phyloP scores from a whole-genome alignment of 2,797 vertebrate genomes.

The Crenichthys baileyi region DNA sequence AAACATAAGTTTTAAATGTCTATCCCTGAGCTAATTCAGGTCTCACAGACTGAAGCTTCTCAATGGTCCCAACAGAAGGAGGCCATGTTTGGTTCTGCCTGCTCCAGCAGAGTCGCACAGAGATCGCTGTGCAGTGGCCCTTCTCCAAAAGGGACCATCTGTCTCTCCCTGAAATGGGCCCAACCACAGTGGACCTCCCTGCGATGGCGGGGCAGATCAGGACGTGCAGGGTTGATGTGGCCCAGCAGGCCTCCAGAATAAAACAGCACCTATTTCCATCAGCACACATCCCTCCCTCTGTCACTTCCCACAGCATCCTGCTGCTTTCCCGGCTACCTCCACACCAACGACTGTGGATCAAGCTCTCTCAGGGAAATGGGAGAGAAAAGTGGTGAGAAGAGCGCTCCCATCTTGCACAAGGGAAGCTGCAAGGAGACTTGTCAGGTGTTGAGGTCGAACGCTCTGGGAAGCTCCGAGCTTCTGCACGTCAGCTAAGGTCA shows the following conservation, averaged over 20 bases:
- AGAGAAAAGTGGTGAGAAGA: conserved; percentile 42
- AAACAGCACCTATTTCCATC: conserved; percentile 73
- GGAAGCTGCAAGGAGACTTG: conserved; percentile 53
- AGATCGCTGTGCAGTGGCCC: conserved; percentile 70
- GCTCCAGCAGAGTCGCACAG: conserved; percentile 62
- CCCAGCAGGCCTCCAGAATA: conserved; percentile 73
- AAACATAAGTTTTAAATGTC: conserved; percentile 41
- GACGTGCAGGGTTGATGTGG: conserved; percentile 67
- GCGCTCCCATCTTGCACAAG: conserved; percentile 47
- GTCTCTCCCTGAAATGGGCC: conserved; percentile 65
- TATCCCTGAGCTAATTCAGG: conserved; percentile 34
- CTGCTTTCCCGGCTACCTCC: conserved; percentile 47
- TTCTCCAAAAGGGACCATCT: conserved; percentile 81
- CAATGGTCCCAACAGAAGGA: conserved; percentile 74
- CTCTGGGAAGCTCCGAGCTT: conserved; percentile 34
- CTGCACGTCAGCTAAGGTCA: conserved; percentile 52
- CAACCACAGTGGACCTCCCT: conserved; percentile 44
- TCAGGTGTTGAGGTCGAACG: conserved; percentile 45
- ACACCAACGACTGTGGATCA: conserved; percentile 50
- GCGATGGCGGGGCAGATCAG: conserved; percentile 48
- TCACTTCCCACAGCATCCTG: conserved; percentile 48
- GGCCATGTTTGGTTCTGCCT: conserved; percentile 73
- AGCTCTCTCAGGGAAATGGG: conserved; percentile 24
- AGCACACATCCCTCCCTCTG: conserved; percentile 46
- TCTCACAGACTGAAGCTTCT: conserved; percentile 44